Percentiles rank a stretch among this genome's conserved stretches.
Evolutionary conservation across 2,888 invertebrate species (phyloP).

Genomic region (Hypomecis punctinalis): DNA sequence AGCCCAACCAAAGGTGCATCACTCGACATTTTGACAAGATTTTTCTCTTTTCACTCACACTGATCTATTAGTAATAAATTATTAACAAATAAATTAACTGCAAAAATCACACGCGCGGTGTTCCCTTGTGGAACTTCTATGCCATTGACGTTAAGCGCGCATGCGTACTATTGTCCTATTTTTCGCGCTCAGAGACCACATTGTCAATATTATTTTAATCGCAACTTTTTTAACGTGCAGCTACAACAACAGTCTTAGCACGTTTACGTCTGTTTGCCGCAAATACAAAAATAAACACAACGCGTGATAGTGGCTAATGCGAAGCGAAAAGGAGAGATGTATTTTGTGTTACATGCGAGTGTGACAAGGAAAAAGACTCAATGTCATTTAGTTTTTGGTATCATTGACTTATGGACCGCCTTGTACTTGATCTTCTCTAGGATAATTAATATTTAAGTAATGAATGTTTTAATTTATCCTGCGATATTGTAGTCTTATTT

Average conservation of each 20-base stretch:
- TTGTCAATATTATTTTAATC: constrained; percentile 1
- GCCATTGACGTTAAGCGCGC: constrained; percentile 39
- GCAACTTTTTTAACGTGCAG: constrained; percentile 20
- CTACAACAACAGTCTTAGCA: constrained; percentile 23
- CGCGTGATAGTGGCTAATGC: constrained; percentile 14
- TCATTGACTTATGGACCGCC: background rate
- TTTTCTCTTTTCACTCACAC: constrained; percentile 45
- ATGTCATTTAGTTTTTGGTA: constrained; percentile 3
- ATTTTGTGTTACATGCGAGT: constrained; percentile 12
- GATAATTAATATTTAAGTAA: background rate
- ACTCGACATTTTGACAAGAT: constrained; percentile 58
- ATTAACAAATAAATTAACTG: constrained; percentile 26
- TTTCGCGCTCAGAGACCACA: constrained; percentile 7
- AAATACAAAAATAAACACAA: constrained; percentile 39
- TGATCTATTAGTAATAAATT: background rate
- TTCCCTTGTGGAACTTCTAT: constrained; percentile 15
- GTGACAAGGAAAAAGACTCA: constrained; percentile 31
- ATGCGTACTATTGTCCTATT: constrained; percentile 30
- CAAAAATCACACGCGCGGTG: constrained; percentile 27
- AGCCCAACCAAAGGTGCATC: constrained; percentile 56
- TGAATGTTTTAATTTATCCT: background rate
- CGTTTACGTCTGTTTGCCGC: constrained; percentile 25
- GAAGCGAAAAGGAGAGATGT: constrained; percentile 18
- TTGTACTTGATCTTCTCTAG: constrained; percentile 1
- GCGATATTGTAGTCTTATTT: background rate